These are phyloP conservation scores for Ranitomeya variabilis DNA, from an alignment of 2,113 vertebrate genomes.

Conservation along the genomic window DNA sequence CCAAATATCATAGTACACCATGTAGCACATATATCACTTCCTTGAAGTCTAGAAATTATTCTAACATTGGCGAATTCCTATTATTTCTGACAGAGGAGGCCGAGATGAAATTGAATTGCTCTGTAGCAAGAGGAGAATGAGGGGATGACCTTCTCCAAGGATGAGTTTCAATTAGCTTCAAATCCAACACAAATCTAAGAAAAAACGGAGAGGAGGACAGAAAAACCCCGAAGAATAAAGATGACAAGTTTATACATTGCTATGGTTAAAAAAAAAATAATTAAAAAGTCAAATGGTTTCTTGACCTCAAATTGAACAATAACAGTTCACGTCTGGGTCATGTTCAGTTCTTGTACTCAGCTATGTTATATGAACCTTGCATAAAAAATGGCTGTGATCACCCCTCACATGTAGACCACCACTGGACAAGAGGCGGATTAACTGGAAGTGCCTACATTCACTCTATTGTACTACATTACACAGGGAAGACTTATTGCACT, in stretches of 20 bases:
- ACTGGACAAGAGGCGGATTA: not conserved
- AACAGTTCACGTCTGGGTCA: constrained; percentile 51
- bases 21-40: not conserved
- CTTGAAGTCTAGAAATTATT: not conserved
- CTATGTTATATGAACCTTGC: constrained; percentile 30
- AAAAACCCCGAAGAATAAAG: constrained; percentile 41
- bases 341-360: constrained; percentile 31
- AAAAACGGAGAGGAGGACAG: constrained; percentile 39
- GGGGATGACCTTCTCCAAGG: constrained; percentile 32
- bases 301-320: constrained; percentile 43
- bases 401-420: constrained; percentile 2
- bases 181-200: constrained; percentile 48
- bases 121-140: not conserved
- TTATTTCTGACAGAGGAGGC: constrained; percentile 26
- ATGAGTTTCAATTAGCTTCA: constrained; percentile 40
- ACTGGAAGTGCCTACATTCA: constrained; percentile 22
- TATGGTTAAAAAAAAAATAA: constrained; percentile 10
- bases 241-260: constrained; percentile 50
- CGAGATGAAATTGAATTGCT: constrained; percentile 26
- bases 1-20: not conserved
- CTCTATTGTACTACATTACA: constrained; percentile 11
- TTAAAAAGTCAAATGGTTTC: constrained; percentile 40
- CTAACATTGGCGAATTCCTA: constrained; percentile 16
- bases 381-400: constrained; percentile 16
- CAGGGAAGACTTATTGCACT: not conserved